Base-by-base conservation (phyloP, 2,113 vertebrate species). In the Gymnogyps californianus region DNA sequence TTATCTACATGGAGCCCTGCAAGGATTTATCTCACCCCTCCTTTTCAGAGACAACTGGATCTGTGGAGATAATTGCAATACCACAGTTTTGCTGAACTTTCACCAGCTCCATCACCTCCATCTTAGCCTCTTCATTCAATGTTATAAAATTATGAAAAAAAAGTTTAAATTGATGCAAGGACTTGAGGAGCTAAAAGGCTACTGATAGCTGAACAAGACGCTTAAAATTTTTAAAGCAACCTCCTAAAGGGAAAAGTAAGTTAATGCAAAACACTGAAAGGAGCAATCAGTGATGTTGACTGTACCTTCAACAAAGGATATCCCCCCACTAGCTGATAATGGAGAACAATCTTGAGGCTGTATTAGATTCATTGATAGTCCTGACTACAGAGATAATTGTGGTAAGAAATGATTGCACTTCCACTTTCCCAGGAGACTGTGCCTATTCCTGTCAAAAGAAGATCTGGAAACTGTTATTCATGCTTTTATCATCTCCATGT, bases 401-500 rank as follows among this genome's bases (percentile, higher is more conserved):
- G 83, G 89, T 91, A 95, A 97, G 89, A 93, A 93, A 82, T 91
- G 91, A 87, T 96, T 95, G 94, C 3, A 18, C 81, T 92, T 90
- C 83, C 61, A 69, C 80, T 93, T 82, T 80, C 87, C 78, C 78
- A 77, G 51, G 95, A 90, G 87, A 42, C 81, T 70, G 24, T 90
- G 38, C 51, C 83, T 83, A 49, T 59, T 97, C 86, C 95, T 97
- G 87, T 96, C 94, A 93, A 74, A 96, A 47, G 65, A 87, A 92
- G 91, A 95, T 95, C 95, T 96, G 93, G 96, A 96, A 96, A 93
- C 81, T 83, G 78, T 95, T 94, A 95, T 96, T 96, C 93, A 90
- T 96, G 89, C 74, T 97, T 97, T 96, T 97, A 97, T 97, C 87
- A 80, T 93, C 81, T 95, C 78, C n/a, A 36, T 80, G 87, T 93